Evolutionary conservation across 2,113 vertebrate genomes (phyloP).

Genomic region (Platichthys stellatus): DNA sequence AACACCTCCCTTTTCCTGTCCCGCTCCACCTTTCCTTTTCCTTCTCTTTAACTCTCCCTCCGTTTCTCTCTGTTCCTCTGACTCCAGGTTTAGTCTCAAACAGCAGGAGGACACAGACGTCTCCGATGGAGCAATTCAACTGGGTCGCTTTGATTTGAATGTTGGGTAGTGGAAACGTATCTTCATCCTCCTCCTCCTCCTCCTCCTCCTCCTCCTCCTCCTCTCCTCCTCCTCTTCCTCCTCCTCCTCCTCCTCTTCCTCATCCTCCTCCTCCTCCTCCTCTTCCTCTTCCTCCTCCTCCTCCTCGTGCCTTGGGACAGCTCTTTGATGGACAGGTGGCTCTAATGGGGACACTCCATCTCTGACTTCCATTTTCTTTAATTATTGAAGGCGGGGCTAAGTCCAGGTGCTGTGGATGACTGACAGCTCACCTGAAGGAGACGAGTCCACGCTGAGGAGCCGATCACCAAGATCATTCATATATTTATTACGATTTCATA

Average conservation of each 20-base stretch:
- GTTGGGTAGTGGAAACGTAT: background rate
- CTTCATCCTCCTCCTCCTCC: background rate
- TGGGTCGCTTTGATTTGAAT: background rate
- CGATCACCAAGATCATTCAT: conserved; percentile 5
- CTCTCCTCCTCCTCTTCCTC: background rate
- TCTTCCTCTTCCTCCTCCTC: background rate
- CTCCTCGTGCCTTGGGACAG: conserved; percentile 33
- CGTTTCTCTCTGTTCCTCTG: background rate
- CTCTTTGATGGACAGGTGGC: conserved; percentile 43
- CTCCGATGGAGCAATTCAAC: background rate
- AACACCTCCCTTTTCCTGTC: conserved; percentile 54
- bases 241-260: background rate
- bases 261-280: background rate
- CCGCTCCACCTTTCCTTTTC: conserved; percentile 49
- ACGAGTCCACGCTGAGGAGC: background rate
- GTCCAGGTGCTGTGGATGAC: conserved; percentile 50
- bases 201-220: too few species aligned
- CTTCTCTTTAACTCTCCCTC: background rate
- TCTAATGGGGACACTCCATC: conserved; percentile 56
- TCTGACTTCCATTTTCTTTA: conserved; percentile 55
- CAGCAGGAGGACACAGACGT: background rate
- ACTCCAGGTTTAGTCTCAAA: background rate
- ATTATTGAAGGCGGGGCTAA: conserved; percentile 72
- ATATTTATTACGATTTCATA: background rate
- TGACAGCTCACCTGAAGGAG: conserved; percentile 36